A percentile compares a stretch with the other conserved stretches of the same genome.
Evolutionary conservation across 1,140 invertebrate genomes (phyloP).

Genomic region (Lysiphlebus fabarum): DNA sequence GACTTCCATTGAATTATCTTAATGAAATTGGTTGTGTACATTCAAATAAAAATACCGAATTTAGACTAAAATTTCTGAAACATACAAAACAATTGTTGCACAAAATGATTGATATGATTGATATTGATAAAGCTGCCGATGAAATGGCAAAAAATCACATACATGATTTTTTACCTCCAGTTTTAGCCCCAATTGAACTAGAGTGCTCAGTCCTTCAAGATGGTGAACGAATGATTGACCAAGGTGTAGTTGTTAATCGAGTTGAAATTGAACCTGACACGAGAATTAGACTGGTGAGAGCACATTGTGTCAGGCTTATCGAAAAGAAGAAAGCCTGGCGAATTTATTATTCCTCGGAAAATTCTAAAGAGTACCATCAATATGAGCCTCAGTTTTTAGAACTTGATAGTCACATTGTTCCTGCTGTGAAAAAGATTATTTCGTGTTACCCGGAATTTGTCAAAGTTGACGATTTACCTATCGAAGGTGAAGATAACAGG

Average conservation of each 20-base stretch:
- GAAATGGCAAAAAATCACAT: constrained; percentile 79
- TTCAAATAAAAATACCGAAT: constrained; percentile 50
- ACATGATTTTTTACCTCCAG: constrained; percentile 84
- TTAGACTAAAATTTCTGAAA: constrained; percentile 58
- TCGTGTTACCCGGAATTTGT: constrained; percentile 74
- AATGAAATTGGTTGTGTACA: constrained; percentile 70
- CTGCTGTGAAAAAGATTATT: constrained; percentile 70
- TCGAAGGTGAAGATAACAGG: constrained; percentile 63
- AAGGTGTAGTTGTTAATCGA: constrained; percentile 62
- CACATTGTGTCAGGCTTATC: constrained; percentile 70
- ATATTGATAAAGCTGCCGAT: constrained; percentile 81
- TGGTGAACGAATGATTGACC: constrained; percentile 65
- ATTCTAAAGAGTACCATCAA: constrained; percentile 79
- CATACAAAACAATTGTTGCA: constrained; percentile 63
- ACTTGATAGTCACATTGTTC: constrained; percentile 63
- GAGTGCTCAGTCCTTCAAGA: constrained; percentile 66
- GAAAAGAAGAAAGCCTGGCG: constrained; percentile 63
- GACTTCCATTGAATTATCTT: constrained; percentile 77
- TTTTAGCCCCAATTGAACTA: constrained; percentile 65
- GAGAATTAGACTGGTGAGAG: constrained; percentile 67
- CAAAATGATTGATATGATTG: constrained; percentile 63
- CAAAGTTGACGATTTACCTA: constrained; percentile 67
- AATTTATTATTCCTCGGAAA: constrained; percentile 80
- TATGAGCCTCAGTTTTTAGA: constrained; percentile 77
- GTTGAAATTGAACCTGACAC: constrained; percentile 68